Base-by-base conservation (phyloP, 2,113 vertebrate genomes). In the Genyomyrus donnyi region DNA sequence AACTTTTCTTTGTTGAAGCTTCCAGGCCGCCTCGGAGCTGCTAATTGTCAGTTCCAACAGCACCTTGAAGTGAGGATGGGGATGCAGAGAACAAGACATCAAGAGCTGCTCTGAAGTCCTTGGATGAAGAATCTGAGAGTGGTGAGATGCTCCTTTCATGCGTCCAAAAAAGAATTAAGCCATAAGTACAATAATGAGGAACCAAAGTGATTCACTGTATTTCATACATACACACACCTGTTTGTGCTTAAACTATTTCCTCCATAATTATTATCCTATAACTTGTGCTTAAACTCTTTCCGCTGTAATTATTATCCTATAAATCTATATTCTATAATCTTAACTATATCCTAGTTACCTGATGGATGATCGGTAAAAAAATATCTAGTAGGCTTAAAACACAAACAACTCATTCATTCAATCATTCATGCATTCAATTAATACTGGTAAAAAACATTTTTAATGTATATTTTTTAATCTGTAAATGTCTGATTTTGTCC, bases 71-170 rank as follows among this genome's bases (percentile, higher is more conserved):
- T 95, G 93, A 7, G 19, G 94, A 96, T 96, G 95, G 95, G 95
- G 96, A 95, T 95, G 95, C 95, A 95, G 95, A 95, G 95, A 93
- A 89, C 95, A 95, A 95, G 46, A 91, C 87, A 94, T 93, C 93
- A 96, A 96, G 95, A 94, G 93, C 90, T 91, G 89, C 96, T 97
- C 97, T 97, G 96, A 97, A 96, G 95, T 95, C 96, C 94, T 94
- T 94, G 94, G 94, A 96, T 95, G 92, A 94, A 94, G 96, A 94
- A 95, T 95, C 95, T 93, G 93, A 91, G 58, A 90, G 93, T 91
- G 95, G 95, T 94, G 95, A 93, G 93, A 93, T 93, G 85, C 91
- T 89, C 89, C 84, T 88, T 95, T 92, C 96, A 93, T 94, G 93
- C 91, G 93, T n/a, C 5, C 19, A 93, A 96, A 93, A 92, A 42